phyloP scores from a whole-genome alignment of 2,113 vertebrate species.

The Xiphias gladius region DNA sequence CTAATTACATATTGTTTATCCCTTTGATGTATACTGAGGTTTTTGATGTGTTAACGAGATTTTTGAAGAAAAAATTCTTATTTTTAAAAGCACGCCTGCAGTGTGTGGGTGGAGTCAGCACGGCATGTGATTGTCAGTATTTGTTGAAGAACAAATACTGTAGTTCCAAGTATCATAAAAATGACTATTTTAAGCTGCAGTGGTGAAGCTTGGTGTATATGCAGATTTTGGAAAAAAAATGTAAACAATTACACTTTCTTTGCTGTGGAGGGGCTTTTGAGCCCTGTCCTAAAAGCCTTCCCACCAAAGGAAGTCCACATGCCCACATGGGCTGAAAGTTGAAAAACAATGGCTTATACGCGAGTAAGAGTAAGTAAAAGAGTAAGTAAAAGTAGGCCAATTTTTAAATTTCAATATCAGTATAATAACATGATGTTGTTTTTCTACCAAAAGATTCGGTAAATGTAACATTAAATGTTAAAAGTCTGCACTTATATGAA shows the following conservation, averaged over 20 bases:
- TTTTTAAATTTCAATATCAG: background rate
- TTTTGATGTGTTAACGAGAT: slow-evolving; percentile 10
- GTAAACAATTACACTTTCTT: slow-evolving; percentile 45
- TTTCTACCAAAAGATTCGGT: background rate
- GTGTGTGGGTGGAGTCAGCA: background rate
- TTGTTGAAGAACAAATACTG: slow-evolving; percentile 35
- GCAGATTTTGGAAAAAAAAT: slow-evolving; percentile 22
- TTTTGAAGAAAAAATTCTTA: background rate
- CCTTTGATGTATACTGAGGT: background rate
- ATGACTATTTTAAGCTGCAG: slow-evolving; percentile 12
- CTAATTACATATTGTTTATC: background rate
- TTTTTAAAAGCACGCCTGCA: background rate
- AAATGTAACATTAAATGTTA: background rate
- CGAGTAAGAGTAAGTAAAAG: background rate
- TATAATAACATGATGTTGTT: background rate
- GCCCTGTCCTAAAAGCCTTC: slow-evolving; percentile 34
- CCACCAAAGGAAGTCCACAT: slow-evolving; percentile 33
- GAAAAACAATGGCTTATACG: background rate
- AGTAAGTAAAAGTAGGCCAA: background rate
- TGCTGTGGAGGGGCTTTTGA: slow-evolving; percentile 30
- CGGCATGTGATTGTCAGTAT: too few relatives aligned
- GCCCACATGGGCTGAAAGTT: background rate
- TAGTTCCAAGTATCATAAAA: slow-evolving; percentile 5
- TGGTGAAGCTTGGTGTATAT: background rate
- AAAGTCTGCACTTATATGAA: background rate